These are phyloP conservation scores for Edolisoma coerulescens DNA, from an alignment of 2,113 vertebrate species.

Conservation along the genomic window DNA sequence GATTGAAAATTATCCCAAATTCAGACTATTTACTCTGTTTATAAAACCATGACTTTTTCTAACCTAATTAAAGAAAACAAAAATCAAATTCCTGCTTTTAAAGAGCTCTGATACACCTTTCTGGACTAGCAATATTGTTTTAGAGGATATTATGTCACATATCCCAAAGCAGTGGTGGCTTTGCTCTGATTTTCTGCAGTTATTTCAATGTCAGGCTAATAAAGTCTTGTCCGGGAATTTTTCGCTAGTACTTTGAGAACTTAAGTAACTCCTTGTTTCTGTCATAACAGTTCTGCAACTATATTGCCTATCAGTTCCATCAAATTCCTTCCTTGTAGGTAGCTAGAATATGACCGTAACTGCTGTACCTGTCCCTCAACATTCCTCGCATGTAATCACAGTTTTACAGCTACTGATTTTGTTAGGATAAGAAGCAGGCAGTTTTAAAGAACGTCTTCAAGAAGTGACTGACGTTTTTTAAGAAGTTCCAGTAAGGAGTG, in stretches of 20 bases:
- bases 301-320: not conserved
- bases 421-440: not conserved
- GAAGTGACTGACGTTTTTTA: not conserved
- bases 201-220: not conserved
- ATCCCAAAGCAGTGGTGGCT: not conserved
- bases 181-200: not conserved
- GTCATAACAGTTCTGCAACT: not conserved
- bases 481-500: not conserved
- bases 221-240: not conserved
- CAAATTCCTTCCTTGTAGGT: not conserved
- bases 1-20: not conserved
- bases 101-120: not conserved
- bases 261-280: not conserved
- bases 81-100: not conserved
- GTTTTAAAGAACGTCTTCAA: not conserved
- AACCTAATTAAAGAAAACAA: not conserved
- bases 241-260: not conserved
- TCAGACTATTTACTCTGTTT: not conserved
- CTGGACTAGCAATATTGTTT: not conserved
- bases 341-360: not conserved
- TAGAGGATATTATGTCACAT: not conserved
- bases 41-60: not conserved
- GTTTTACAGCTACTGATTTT: not conserved
- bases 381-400: not conserved
- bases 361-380: constrained; percentile 16